Evolutionary conservation across 2,113 vertebrate species (phyloP).

Genomic region (Megaceryle torquata): DNA sequence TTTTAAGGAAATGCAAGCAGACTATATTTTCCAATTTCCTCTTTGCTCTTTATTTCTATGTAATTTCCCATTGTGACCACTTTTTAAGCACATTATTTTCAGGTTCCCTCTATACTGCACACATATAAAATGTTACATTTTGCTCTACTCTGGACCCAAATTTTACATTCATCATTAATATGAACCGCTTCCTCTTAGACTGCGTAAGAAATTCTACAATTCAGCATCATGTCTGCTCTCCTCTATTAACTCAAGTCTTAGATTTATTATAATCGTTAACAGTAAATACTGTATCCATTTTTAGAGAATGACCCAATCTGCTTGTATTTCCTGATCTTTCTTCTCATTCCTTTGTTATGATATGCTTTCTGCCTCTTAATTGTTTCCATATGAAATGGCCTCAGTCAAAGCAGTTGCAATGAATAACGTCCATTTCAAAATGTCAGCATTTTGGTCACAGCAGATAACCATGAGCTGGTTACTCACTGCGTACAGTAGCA

Average conservation of each 20-base stretch:
- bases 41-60: background rate
- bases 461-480: background rate
- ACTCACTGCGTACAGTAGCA: background rate
- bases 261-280: background rate
- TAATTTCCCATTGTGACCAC: background rate
- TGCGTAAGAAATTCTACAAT: background rate
- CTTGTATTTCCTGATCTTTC: constrained; percentile 55
- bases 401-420: background rate
- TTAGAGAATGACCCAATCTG: constrained; percentile 35
- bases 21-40: background rate
- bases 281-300: constrained; percentile 47
- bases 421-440: background rate
- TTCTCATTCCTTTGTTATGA: constrained; percentile 60
- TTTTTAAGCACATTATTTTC: background rate
- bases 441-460: constrained; percentile 16
- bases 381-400: constrained; percentile 42
- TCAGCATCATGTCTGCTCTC: background rate
- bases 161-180: background rate
- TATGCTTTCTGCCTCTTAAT: constrained; percentile 50
- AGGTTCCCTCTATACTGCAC: background rate
- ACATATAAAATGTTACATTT: background rate
- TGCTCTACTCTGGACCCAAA: background rate
- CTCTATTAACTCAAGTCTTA: background rate
- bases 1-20: background rate
- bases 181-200: background rate